phyloP scores from a whole-genome alignment of 2,113 vertebrate species.

The Rhinopomastus cyanomelas region DNA sequence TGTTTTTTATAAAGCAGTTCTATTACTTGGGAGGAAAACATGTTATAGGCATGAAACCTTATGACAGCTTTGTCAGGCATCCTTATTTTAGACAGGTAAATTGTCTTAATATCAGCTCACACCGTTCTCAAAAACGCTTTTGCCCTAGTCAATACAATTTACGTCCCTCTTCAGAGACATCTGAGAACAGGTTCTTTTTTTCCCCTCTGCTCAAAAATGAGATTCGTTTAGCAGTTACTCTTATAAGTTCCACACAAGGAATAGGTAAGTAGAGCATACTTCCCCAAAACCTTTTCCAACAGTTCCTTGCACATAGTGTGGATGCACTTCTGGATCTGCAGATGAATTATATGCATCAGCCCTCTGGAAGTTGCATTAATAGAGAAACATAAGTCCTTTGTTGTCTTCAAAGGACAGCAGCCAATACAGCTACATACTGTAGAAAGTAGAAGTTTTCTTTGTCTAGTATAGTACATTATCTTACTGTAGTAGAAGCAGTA shows the following conservation, averaged over 20 bases:
- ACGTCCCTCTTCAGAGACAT: slow-evolving; percentile 26
- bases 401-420: neutral
- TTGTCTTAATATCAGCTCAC: slow-evolving; percentile 11
- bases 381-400: neutral
- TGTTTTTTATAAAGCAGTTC: neutral
- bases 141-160: neutral
- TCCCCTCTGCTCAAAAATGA: neutral
- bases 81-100: slow-evolving; percentile 18
- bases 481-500: neutral
- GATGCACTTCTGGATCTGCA: neutral
- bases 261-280: neutral
- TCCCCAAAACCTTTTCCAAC: neutral
- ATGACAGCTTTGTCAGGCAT: slow-evolving; percentile 6
- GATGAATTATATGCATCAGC: neutral
- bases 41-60: neutral
- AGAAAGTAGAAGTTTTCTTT: neutral
- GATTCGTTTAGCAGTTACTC: neutral
- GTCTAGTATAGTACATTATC: neutral
- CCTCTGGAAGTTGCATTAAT: neutral
- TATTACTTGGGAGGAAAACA: neutral
- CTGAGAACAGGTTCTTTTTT: neutral
- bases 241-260: neutral
- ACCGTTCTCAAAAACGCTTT: neutral
- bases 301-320: no score
- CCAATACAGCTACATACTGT: neutral